Conservation (phyloP, 2,113 vertebrate genomes). For the Antechinus flavipes region DNA sequence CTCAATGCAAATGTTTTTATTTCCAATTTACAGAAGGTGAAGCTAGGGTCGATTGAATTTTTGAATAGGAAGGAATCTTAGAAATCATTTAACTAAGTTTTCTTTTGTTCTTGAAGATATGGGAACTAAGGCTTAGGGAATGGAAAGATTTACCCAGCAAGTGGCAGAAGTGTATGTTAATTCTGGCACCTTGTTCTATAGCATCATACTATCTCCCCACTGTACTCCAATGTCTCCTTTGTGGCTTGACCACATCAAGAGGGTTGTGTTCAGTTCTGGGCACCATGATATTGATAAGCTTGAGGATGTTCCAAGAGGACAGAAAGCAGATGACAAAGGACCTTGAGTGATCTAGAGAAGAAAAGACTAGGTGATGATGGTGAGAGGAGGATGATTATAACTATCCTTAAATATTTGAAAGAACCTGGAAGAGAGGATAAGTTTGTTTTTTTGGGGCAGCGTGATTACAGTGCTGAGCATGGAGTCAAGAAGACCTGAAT, state of each 20-base stretch:
- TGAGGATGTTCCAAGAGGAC: background rate
- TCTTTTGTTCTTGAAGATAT: background rate
- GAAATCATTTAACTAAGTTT: background rate
- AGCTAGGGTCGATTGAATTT: background rate
- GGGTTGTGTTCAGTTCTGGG: background rate
- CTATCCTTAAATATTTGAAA: background rate
- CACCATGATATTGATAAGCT: background rate
- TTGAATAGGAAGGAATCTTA: background rate
- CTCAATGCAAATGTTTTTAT: accelerated
- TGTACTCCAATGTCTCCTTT: background rate
- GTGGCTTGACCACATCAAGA: background rate
- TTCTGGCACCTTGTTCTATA: background rate
- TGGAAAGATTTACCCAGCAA: background rate
- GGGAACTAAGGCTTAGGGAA: background rate
- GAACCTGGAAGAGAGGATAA: background rate
- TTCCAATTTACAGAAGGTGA: background rate
- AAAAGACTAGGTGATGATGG: background rate
- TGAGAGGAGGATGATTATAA: background rate
- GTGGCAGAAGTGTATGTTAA: background rate
- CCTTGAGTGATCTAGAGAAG: background rate
- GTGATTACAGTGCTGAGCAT: background rate
- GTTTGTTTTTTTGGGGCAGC: background rate
- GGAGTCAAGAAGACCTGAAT: background rate
- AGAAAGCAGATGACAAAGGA: background rate
- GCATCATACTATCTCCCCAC: background rate